phyloP scores from a whole-genome alignment of 2,797 vertebrate species.

The Rhynchotus rufescens region DNA sequence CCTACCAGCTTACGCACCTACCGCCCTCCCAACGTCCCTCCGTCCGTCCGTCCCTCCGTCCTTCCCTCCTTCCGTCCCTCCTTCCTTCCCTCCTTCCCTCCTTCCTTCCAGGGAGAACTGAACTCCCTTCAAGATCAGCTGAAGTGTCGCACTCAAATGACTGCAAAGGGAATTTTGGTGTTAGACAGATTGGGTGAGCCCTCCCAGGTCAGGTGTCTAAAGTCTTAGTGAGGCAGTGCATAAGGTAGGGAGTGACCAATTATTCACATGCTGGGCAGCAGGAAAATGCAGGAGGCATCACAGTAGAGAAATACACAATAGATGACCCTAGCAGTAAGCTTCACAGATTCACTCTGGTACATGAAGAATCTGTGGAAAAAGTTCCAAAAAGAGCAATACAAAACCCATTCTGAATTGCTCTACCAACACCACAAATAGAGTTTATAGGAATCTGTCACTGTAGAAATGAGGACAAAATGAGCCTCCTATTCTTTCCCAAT shows the following conservation, averaged over 20 bases:
- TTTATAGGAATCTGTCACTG: constrained; percentile 23
- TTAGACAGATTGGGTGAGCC: background rate
- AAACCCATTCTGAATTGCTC: background rate
- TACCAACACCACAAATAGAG: background rate
- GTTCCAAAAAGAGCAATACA: constrained; percentile 32
- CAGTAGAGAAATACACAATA: background rate
- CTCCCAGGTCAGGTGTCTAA: background rate
- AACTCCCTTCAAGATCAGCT: background rate
- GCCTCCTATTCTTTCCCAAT: constrained; percentile 15
- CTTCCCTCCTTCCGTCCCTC: no score
- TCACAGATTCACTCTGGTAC: background rate
- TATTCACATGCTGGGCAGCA: background rate
- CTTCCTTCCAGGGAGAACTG: background rate
- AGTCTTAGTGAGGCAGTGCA: background rate
- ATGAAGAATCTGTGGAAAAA: background rate
- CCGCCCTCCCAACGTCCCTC: no score
- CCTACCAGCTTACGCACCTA: no score
- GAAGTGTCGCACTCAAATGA: background rate
- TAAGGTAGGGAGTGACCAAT: background rate
- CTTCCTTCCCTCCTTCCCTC: no score
- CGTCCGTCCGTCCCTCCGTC: background rate
- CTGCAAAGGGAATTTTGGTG: background rate
- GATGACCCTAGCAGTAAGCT: background rate
- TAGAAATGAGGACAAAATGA: constrained; percentile 15
- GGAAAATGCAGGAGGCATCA: background rate